Base-by-base conservation (phyloP, 1,140 invertebrate species). In the Pachypeltis micranthus region DNA sequence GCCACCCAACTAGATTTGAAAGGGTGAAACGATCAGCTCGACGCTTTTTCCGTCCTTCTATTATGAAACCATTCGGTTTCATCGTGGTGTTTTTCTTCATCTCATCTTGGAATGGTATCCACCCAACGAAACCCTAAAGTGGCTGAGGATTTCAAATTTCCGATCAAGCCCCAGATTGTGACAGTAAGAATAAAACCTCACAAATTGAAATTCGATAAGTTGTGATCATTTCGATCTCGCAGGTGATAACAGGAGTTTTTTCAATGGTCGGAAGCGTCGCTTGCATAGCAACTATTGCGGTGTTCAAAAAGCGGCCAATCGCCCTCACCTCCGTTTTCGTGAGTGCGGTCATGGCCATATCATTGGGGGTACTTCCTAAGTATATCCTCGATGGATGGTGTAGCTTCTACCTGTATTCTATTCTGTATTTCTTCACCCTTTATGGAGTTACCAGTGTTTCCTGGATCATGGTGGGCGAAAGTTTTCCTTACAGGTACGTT, bases 61-160 rank as follows among this genome's bases (percentile, higher is more conserved):
- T 78, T 0, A 31, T 79, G 1, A 74, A 76, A 65, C 79, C 80
- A 0, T 68, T 81, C 2, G 59, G 57, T 0, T 65, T 81, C 4
- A 70, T 78, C 2, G 69, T 79, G 24, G 63, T 74, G 29, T 76
- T 78, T 65, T 81, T 81, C 67, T 66, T 77, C 14, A 78, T 80
- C 67, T 73, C 70, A 60, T 74, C 77, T 24, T 75, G 79, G 78
- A 7, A 67, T 80, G 2, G 67, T 76, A 44, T 80, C 80, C 0
- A 75, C 83, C 47, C 76, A 79, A 68, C 83, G 83, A 16, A 84
- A 83, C 65, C 75, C 83, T 64, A 76, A 82, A 0, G 78, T 78
- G 56, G 69, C 76, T 59, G 71, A 74, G 44, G 74, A 77, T 12
- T 72, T 78, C 28, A 75, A 75, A 1, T 74, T 79, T 72, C 71